These are phyloP conservation scores for Halichoerus grypus DNA, from an alignment of 2,113 vertebrate species.

Conservation along the genomic window DNA sequence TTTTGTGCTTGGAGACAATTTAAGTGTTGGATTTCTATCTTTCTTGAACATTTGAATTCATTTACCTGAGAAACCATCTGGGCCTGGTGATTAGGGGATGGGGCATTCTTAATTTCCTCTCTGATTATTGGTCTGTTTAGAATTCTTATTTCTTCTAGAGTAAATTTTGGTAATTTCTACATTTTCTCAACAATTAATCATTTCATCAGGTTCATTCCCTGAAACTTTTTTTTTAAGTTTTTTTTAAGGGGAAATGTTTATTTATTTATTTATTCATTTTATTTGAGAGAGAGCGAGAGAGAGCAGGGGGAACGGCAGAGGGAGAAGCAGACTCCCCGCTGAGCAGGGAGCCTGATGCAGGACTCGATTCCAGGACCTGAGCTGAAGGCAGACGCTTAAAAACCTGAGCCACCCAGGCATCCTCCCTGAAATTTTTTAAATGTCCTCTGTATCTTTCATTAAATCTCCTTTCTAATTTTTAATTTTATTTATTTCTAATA, in stretches of 20 bases:
- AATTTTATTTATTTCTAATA: constrained; percentile 25
- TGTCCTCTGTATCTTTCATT: neutral
- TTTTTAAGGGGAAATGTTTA: too few relatives aligned
- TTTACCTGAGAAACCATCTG: neutral
- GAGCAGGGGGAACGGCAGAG: too few relatives aligned
- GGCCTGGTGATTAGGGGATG: neutral
- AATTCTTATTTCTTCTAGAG: neutral
- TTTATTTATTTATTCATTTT: too few relatives aligned
- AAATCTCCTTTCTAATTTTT: constrained; percentile 9
- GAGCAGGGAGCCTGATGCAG: too few relatives aligned
- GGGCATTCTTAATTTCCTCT: neutral
- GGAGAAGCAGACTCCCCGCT: too few relatives aligned
- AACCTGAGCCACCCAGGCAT: too few relatives aligned
- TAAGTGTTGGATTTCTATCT: neutral
- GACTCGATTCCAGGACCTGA: too few relatives aligned
- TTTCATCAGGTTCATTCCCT: neutral
- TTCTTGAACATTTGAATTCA: neutral
- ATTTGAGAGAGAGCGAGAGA: too few relatives aligned
- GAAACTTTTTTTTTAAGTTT: neutral
- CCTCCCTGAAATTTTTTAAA: neutral
- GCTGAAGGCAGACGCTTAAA: too few relatives aligned
- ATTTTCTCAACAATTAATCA: neutral
- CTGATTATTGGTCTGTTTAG: neutral
- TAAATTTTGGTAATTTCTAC: neutral
- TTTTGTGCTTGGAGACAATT: neutral